These are phyloP conservation scores for Polyodon spathula DNA, from an alignment of 2,113 vertebrate genomes.

Conservation along the genomic window DNA sequence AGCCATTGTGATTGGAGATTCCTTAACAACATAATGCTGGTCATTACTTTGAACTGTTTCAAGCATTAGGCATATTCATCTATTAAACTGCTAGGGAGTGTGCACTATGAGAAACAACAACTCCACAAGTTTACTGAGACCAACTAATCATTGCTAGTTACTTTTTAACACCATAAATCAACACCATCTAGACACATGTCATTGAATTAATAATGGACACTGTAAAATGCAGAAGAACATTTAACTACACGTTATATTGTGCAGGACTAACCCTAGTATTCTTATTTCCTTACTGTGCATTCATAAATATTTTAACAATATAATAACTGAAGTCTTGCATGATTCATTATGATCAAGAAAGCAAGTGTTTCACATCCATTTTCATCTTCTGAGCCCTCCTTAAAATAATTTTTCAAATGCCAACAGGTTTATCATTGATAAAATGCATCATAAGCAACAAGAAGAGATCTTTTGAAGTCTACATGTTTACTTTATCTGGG, in stretches of 20 bases:
- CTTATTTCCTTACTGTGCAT: conserved; percentile 23
- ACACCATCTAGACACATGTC: no score
- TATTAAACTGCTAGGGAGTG: no score
- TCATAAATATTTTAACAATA: conserved; percentile 41
- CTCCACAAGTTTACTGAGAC: no score
- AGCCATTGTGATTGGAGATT: background rate
- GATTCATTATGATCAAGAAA: conserved; percentile 32
- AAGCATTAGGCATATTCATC: no score
- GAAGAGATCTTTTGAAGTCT: conserved; percentile 40
- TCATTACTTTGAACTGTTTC: background rate
- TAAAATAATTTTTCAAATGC: conserved; percentile 38
- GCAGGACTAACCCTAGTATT: conserved; percentile 31
- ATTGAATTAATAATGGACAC: no score
- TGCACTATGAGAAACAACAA: no score
- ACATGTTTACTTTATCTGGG: conserved; percentile 43
- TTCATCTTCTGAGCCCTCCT: conserved; percentile 16
- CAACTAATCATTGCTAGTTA: no score
- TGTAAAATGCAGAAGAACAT: conserved; percentile 19
- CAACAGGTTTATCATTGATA: conserved; percentile 35
- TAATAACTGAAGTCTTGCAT: conserved; percentile 30
- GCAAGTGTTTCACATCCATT: conserved; percentile 21
- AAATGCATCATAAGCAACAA: conserved; percentile 41
- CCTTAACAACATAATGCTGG: background rate
- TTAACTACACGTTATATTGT: conserved; percentile 26
- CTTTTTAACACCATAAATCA: no score